These are phyloP conservation scores for Myotis vivesi DNA, from an alignment of 2,797 vertebrate species.

Conservation along the genomic window DNA sequence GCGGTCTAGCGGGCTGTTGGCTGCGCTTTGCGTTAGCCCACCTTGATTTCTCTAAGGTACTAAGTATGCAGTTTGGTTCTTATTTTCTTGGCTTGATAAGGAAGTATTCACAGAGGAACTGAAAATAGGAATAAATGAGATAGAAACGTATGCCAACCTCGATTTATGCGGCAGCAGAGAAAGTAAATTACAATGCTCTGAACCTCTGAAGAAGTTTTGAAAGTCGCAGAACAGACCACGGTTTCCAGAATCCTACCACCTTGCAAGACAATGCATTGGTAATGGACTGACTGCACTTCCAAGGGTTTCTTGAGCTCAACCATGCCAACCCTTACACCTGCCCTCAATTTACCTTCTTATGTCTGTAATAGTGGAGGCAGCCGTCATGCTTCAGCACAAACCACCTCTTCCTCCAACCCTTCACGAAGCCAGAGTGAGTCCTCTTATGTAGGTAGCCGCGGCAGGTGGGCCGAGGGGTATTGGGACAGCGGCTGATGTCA, in stretches of 20 bases:
- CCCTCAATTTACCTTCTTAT: constrained; percentile 89
- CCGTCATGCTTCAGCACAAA: constrained; percentile 93
- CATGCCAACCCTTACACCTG: neutral
- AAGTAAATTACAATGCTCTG: constrained; percentile 11
- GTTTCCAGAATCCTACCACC: neutral
- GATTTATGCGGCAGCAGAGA: constrained; percentile 35
- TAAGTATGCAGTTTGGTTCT: neutral
- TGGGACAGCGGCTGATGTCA: constrained; percentile 91
- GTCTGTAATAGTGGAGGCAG: constrained; percentile 91
- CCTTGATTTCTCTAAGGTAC: constrained; percentile 19
- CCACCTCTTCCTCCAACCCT: constrained; percentile 96
- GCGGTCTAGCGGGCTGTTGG: fast-evolving
- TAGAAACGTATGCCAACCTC: constrained; percentile 39
- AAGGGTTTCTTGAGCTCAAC: neutral
- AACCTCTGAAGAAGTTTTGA: constrained; percentile 22
- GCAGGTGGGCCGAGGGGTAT: constrained; percentile 90
- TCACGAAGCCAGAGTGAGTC: constrained; percentile 90
- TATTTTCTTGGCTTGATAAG: constrained; percentile 42
- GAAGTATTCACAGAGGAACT: constrained; percentile 42
- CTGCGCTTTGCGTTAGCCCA: neutral
- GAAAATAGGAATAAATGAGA: constrained; percentile 37
- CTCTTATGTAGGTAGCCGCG: constrained; percentile 92
- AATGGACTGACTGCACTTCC: too few species aligned
- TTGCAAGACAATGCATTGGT: neutral
- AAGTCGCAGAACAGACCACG: neutral